Conservation (phyloP, 2,888 invertebrate genomes). For the Eutolmus rufibarbis region DNA sequence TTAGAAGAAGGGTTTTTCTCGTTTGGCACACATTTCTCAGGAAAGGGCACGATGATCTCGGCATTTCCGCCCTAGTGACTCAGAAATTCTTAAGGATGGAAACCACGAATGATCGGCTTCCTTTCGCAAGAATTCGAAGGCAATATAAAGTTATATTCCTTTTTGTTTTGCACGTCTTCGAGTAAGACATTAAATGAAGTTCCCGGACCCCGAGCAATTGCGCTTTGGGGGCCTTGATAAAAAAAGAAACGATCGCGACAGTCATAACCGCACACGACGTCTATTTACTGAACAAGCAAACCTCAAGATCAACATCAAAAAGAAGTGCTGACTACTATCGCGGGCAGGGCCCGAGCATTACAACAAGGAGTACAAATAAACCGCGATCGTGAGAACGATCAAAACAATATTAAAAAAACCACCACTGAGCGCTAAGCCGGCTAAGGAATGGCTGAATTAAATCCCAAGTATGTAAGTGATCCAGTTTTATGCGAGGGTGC, state of each 20-base stretch:
- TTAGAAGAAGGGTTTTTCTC: neutral
- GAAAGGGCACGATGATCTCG: neutral
- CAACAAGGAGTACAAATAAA: conserved; percentile 12
- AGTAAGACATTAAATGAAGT: neutral
- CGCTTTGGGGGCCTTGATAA: neutral
- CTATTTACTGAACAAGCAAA: conserved; percentile 9
- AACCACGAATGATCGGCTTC: neutral
- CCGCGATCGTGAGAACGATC: conserved; percentile 5
- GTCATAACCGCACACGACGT: neutral
- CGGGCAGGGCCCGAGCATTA: neutral
- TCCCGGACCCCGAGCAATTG: neutral
- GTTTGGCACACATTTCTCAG: neutral
- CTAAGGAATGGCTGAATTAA: conserved; percentile 2
- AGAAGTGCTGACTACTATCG: conserved; percentile 5
- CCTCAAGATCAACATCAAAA: neutral
- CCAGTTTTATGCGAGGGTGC: neutral
- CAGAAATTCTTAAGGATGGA: neutral
- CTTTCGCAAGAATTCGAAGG: neutral
- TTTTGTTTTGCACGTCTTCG: neutral
- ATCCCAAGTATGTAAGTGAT: conserved; percentile 14
- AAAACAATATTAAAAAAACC: neutral
- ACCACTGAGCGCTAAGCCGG: neutral
- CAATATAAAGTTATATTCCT: neutral
- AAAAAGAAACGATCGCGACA: neutral
- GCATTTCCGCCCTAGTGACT: neutral